These are phyloP conservation scores for Urosaurus nigricauda DNA, from an alignment of 2,797 vertebrate genomes.

Conservation along the genomic window DNA sequence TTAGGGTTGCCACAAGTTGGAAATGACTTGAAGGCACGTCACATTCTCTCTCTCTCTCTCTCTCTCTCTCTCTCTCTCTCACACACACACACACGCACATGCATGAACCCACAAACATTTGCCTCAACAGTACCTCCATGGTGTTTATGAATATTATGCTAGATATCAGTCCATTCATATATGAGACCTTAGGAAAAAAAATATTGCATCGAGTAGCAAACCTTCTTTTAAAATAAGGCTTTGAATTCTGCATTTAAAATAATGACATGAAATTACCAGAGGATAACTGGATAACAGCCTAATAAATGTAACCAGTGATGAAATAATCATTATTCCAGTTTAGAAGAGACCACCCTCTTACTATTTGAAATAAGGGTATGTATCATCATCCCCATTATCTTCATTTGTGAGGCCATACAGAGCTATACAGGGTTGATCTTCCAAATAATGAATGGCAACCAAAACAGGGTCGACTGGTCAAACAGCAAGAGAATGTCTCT, in stretches of 20 bases:
- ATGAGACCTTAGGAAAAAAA: neutral
- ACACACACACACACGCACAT: no score
- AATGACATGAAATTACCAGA: neutral
- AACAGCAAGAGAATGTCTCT: neutral
- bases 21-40: no score
- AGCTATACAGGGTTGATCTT: neutral
- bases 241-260: neutral
- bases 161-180: neutral
- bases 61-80: no score
- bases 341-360: neutral
- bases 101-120: no score
- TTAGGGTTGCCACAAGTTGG: no score
- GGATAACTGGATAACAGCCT: neutral
- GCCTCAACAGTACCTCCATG: no score
- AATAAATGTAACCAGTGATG: neutral
- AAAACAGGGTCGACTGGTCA: no score
- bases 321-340: neutral
- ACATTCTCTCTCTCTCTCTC: no score
- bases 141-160: neutral
- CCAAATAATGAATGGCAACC: neutral
- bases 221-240: no score
- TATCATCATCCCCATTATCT: no score
- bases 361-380: no score
- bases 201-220: neutral
- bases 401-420: no score